Evolutionary conservation across 2,797 vertebrate genomes (phyloP).

Genomic region (Hydrolagus colliei): DNA sequence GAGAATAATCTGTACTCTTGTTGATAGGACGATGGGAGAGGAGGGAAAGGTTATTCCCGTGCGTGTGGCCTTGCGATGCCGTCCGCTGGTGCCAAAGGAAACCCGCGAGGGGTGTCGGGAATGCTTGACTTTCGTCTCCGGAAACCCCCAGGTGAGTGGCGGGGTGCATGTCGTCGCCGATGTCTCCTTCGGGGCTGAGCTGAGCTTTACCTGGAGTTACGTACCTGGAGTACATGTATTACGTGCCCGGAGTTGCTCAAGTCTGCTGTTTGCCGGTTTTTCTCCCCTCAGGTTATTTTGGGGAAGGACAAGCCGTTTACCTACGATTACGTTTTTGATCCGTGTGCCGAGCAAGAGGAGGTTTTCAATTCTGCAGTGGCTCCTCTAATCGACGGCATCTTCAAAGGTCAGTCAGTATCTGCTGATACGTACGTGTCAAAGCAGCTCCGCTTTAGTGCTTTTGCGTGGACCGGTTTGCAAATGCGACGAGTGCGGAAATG

Average conservation of each 20-base stretch:
- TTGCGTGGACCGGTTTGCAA: too few relatives aligned
- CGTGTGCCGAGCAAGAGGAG: constrained; percentile 82
- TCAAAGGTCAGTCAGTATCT: constrained; percentile 77
- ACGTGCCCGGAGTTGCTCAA: too few relatives aligned
- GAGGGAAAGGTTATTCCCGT: constrained; percentile 77
- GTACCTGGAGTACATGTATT: too few relatives aligned
- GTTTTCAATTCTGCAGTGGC: constrained; percentile 73
- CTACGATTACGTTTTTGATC: constrained; percentile 88
- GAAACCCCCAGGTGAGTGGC: constrained; percentile 54
- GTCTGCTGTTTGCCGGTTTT: neutral
- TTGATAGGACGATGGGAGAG: constrained; percentile 61
- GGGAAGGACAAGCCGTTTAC: constrained; percentile 85
- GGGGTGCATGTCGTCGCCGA: too few relatives aligned
- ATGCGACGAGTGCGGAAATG: too few relatives aligned
- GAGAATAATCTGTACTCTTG: neutral
- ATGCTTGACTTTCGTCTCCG: constrained; percentile 79
- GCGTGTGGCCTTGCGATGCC: constrained; percentile 80
- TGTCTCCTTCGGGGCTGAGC: too few relatives aligned
- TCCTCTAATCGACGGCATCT: constrained; percentile 74
- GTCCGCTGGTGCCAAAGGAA: constrained; percentile 81
- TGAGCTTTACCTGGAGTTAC: too few relatives aligned
- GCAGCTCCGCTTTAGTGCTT: neutral
- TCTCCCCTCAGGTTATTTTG: constrained; percentile 68
- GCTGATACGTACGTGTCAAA: neutral
- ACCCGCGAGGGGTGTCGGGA: constrained; percentile 77